A percentile compares a stretch with the other conserved stretches of the same genome.
phyloP scores from a whole-genome alignment of 2,888 invertebrate genomes.

The Chloroclystis v-ata region DNA sequence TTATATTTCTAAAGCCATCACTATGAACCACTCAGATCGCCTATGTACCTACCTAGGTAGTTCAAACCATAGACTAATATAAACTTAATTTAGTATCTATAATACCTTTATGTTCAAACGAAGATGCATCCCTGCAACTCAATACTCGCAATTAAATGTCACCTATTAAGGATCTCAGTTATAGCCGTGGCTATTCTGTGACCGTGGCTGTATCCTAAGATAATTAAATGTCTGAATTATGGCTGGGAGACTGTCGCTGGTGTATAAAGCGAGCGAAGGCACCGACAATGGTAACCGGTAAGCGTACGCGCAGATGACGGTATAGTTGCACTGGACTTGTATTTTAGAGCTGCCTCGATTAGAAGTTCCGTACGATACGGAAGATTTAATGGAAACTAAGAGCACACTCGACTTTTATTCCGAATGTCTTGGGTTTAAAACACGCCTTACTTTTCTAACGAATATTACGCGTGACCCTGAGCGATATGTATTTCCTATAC shows the following conservation, averaged over 20 bases:
- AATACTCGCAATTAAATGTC: background rate
- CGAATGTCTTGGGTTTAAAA: no score
- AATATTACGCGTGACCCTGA: no score
- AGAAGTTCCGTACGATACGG: background rate
- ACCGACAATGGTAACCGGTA: slow-evolving; percentile 55
- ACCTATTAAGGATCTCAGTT: background rate
- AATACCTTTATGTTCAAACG: no score
- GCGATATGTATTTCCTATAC: no score
- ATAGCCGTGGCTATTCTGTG: background rate
- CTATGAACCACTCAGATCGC: no score
- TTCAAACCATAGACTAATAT: no score
- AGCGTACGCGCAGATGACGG: slow-evolving; percentile 27
- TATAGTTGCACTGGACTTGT: slow-evolving; percentile 8
- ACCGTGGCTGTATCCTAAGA: slow-evolving; percentile 7
- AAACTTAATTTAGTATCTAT: no score
- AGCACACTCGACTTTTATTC: no score
- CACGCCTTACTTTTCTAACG: no score
- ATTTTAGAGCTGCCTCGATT: slow-evolving; percentile 8
- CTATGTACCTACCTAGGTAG: no score
- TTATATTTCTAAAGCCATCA: no score
- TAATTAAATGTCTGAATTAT: slow-evolving; percentile 21
- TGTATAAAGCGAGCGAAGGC: slow-evolving; percentile 12
- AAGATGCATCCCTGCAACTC: background rate
- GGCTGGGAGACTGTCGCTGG: slow-evolving; percentile 21
- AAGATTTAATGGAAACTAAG: no score